Conservation (phyloP, 2,797 vertebrate genomes). For the Poeciliopsis infans region DNA sequence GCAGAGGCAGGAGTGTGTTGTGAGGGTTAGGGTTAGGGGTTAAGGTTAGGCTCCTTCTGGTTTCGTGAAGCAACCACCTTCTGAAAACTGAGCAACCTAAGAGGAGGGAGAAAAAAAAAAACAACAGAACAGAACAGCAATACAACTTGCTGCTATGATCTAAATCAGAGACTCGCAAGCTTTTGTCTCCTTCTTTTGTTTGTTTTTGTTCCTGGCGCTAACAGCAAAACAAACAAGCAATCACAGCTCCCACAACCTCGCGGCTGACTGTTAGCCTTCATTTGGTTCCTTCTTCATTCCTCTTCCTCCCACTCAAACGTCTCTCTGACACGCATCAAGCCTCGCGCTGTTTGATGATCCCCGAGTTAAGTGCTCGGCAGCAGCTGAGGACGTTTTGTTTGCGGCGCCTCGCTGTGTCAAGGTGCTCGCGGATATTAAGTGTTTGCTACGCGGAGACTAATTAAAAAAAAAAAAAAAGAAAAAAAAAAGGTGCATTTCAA, state of each 20-base stretch:
- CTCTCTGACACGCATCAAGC: constrained; percentile 56
- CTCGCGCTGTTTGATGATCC: constrained; percentile 66
- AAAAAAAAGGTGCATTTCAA: constrained; percentile 77
- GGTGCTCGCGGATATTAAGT: constrained; percentile 75
- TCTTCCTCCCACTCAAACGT: constrained; percentile 75
- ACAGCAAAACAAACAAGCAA: constrained; percentile 61
- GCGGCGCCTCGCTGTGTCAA: constrained; percentile 58
- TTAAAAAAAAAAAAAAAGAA: constrained; percentile 76
- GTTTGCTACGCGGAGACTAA: constrained; percentile 77
- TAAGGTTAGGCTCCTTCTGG: not conserved
- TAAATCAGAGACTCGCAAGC: constrained; percentile 39
- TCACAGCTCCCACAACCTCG: constrained; percentile 51
- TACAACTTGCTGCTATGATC: constrained; percentile 42
- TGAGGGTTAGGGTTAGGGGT: not conserved
- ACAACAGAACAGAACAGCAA: constrained; percentile 32
- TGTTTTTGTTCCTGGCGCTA: constrained; percentile 34
- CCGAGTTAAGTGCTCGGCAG: constrained; percentile 46
- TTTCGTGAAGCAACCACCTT: constrained; percentile 25
- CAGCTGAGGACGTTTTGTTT: constrained; percentile 50
- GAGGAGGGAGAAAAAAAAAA: constrained; percentile 9
- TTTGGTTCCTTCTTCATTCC: constrained; percentile 37
- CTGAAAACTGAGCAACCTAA: constrained; percentile 25
- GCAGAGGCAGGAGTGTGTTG: not conserved
- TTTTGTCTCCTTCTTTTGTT: constrained; percentile 49
- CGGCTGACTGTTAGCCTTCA: constrained; percentile 65